Percentiles rank a stretch among this genome's conserved stretches.
phyloP scores from a whole-genome alignment of 2,888 invertebrate genomes.

The Linnaemya tessellans region DNA sequence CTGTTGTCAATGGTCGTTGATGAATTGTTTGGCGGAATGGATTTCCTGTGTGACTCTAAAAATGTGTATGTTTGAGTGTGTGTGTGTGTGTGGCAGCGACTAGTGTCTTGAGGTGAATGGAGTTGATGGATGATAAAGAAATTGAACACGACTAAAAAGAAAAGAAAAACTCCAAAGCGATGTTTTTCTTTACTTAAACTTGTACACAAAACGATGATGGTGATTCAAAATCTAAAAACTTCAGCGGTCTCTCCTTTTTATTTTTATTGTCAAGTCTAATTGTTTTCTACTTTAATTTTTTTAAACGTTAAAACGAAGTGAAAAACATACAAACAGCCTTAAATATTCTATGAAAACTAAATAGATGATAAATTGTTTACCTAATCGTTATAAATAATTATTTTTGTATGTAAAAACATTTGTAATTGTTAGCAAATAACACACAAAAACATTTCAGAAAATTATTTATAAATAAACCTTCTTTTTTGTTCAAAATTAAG shows the following conservation, averaged over 20 bases:
- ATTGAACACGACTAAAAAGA: conserved; percentile 28
- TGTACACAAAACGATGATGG: background rate
- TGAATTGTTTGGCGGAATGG: conserved; percentile 53
- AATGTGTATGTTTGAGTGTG: background rate
- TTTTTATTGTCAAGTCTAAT: conserved; percentile 58
- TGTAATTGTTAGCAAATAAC: background rate
- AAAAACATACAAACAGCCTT: background rate
- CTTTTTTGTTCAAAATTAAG: conserved; percentile 35
- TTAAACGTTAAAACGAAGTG: background rate
- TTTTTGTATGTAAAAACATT: background rate
- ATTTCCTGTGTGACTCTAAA: conserved; percentile 43
- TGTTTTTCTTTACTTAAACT: conserved; percentile 17
- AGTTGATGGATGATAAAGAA: conserved; percentile 49
- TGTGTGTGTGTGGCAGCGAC: background rate
- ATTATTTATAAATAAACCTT: conserved; percentile 23
- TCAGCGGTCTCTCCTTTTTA: conserved; percentile 39
- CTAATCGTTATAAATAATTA: background rate
- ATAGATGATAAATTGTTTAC: conserved; percentile 24
- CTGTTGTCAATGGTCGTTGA: conserved; percentile 19
- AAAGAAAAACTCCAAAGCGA: conserved; percentile 28
- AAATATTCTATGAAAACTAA: background rate
- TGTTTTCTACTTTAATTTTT: conserved; percentile 24
- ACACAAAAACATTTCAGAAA: background rate
- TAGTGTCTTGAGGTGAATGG: conserved; percentile 1
- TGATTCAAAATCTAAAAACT: conserved; percentile 23